phyloP scores from a whole-genome alignment of 2,888 invertebrate genomes.

The Melinaea marsaeus region DNA sequence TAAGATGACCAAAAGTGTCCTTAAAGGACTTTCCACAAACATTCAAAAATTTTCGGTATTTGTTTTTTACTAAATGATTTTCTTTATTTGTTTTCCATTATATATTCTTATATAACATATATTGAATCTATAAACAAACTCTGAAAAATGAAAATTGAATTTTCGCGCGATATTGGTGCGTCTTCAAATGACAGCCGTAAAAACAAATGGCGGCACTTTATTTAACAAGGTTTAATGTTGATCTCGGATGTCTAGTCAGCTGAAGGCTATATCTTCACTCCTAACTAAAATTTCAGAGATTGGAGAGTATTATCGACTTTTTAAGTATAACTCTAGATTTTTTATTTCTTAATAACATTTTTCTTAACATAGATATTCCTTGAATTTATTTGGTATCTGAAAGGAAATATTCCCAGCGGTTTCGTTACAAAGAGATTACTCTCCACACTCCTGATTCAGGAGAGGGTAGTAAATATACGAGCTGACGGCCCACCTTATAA shows the following conservation, averaged over 20 bases:
- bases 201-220: constrained; percentile 34
- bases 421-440: too few species aligned
- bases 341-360: background rate
- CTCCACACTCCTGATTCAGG: too few species aligned
- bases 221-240: constrained; percentile 22
- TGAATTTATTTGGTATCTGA: too few species aligned
- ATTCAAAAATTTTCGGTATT: too few species aligned
- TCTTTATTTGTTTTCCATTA: too few species aligned
- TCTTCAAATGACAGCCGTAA: constrained; percentile 35
- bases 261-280: background rate
- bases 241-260: constrained; percentile 14
- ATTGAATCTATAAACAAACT: background rate
- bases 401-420: too few species aligned
- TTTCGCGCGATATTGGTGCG: constrained; percentile 10
- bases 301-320: background rate
- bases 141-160: background rate
- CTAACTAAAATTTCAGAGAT: background rate
- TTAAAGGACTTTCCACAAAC: too few species aligned
- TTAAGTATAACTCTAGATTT: background rate
- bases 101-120: too few species aligned
- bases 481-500: too few species aligned
- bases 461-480: too few species aligned
- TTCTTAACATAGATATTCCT: background rate
- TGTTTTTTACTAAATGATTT: too few species aligned
- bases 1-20: too few species aligned